Conservation (phyloP, 2,888 invertebrate species). For the Tenthredo notha region DNA sequence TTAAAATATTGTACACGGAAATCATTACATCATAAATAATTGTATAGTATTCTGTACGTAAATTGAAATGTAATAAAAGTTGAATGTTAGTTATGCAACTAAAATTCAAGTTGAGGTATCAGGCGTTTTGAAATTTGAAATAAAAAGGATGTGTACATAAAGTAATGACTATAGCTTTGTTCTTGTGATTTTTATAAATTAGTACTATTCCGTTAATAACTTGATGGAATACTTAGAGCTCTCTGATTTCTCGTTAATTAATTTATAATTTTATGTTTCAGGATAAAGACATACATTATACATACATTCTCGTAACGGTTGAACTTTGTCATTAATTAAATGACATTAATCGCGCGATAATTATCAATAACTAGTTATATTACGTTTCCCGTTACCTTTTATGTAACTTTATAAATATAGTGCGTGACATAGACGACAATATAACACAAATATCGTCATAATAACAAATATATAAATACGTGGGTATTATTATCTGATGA, state of each 20-base stretch:
- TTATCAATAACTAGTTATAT: not conserved
- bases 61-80: not conserved
- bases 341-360: not conserved
- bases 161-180: not conserved
- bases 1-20: not conserved
- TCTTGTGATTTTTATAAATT: not conserved
- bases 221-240: not conserved
- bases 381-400: not conserved
- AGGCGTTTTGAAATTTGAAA: not conserved
- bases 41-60: not conserved
- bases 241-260: not conserved
- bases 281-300: not conserved
- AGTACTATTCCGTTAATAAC: not conserved
- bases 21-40: not conserved
- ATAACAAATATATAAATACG: not conserved
- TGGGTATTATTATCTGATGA: too few relatives aligned
- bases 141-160: too few relatives aligned
- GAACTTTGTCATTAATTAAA: not conserved
- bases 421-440: not conserved
- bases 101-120: not conserved
- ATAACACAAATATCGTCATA: not conserved
- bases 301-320: not conserved
- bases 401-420: not conserved
- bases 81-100: not conserved
- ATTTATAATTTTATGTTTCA: too few relatives aligned